A percentile compares a stretch with the other conserved stretches of the same genome.
Evolutionary conservation across 2,888 invertebrate species (phyloP).

Genomic region (Pyrgus malvae): DNA sequence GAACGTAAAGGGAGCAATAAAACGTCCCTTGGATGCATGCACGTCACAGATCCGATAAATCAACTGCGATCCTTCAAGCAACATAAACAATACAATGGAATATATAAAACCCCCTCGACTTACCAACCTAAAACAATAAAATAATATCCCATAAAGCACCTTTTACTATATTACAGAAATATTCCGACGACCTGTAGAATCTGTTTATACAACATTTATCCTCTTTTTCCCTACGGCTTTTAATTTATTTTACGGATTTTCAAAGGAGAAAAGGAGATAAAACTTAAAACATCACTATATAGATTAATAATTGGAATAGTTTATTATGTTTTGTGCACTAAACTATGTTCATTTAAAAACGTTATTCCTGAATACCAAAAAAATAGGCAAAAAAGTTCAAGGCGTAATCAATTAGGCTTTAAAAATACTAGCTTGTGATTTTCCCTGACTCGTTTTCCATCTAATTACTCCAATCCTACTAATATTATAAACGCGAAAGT

Average conservation of each 20-base stretch:
- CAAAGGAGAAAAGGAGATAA: constrained; percentile 36
- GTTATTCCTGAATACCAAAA: too few relatives aligned
- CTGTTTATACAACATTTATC: constrained; percentile 69
- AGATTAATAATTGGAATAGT: too few relatives aligned
- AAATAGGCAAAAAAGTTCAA: too few relatives aligned
- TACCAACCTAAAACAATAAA: constrained; percentile 70
- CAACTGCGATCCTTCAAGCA: constrained; percentile 30
- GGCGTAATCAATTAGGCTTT: too few relatives aligned
- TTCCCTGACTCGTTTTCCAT: too few relatives aligned
- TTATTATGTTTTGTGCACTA: too few relatives aligned
- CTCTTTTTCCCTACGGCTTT: constrained; percentile 42
- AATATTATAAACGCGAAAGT: too few relatives aligned
- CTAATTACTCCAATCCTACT: too few relatives aligned
- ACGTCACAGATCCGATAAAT: constrained; percentile 19
- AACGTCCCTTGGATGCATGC: constrained; percentile 19
- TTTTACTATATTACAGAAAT: constrained; percentile 73
- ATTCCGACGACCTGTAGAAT: constrained; percentile 60
- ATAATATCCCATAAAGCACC: constrained; percentile 71
- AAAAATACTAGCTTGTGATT: too few relatives aligned
- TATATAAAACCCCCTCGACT: constrained; percentile 51
- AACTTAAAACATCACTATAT: constrained; percentile 18
- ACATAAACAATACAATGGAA: constrained; percentile 54
- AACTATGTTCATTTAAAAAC: too few relatives aligned
- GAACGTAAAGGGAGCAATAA: constrained; percentile 29
- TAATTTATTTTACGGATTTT: constrained; percentile 41